A percentile compares a stretch with the other conserved stretches of the same genome.
These are phyloP conservation scores for Formica selysi DNA, from an alignment of 1,140 invertebrate genomes.

Conservation along the genomic window DNA sequence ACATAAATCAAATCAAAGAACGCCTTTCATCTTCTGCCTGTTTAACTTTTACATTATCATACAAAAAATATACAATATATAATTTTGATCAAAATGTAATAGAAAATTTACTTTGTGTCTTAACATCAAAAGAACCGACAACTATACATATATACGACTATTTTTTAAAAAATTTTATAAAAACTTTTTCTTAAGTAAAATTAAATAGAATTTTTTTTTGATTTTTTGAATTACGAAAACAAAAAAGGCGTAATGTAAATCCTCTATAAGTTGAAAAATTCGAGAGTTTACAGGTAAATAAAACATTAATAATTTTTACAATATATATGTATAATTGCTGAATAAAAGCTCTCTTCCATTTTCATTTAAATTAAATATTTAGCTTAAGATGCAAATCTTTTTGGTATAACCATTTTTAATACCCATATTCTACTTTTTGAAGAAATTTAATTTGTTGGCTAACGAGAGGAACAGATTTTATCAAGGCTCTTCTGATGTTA, in stretches of 20 bases:
- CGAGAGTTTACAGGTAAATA: not conserved
- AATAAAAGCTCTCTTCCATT: slow-evolving; percentile 3
- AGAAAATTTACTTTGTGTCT: not conserved
- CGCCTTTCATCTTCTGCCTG: not conserved
- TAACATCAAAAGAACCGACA: slow-evolving; percentile 31
- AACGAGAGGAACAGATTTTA: not conserved
- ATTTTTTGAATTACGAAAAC: not conserved
- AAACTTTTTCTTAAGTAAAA: not conserved
- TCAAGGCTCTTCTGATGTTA: slow-evolving; percentile 37
- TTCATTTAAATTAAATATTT: slow-evolving; percentile 12
- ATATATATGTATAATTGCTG: not conserved
- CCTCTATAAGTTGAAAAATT: not conserved
- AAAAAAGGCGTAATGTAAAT: not conserved
- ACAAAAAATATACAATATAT: slow-evolving; percentile 38
- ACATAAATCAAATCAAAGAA: slow-evolving; percentile 9
- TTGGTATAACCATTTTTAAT: not conserved
- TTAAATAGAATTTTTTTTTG: not conserved
- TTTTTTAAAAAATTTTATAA: not conserved
- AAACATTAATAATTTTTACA: not conserved
- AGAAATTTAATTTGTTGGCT: not conserved
- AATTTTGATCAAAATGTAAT: slow-evolving; percentile 14
- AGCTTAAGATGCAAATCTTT: not conserved
- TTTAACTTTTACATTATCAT: slow-evolving; percentile 32
- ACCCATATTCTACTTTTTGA: slow-evolving; percentile 10
- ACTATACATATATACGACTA: not conserved